Percentiles rank a stretch among this genome's conserved stretches.
Evolutionary conservation across 1,140 invertebrate species (phyloP).

Genomic region (Trypoxylus dichotomus): DNA sequence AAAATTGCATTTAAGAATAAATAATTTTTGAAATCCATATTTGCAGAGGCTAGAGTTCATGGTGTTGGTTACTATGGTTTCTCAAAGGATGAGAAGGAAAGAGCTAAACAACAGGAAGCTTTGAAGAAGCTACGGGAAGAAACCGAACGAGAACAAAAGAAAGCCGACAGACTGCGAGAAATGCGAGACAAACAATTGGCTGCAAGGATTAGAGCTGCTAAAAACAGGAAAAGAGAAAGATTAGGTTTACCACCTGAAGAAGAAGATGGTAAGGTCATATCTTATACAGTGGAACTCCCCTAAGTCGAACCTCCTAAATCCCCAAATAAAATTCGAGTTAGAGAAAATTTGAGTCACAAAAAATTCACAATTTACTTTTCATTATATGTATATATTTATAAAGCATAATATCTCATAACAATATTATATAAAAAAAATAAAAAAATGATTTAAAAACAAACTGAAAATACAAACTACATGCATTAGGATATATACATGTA

Average conservation of each 20-base stretch:
- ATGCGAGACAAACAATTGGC: conserved; percentile 71
- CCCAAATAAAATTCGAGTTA: too few relatives aligned
- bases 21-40: conserved; percentile 32
- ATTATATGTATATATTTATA: too few relatives aligned
- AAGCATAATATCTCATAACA: too few relatives aligned
- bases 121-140: conserved; percentile 70
- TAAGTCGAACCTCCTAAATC: too few relatives aligned
- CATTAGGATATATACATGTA: too few relatives aligned
- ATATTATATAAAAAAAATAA: too few relatives aligned
- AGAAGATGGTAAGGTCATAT: conserved; percentile 46
- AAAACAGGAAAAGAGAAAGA: conserved; percentile 73
- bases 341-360: too few relatives aligned
- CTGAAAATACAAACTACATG: too few relatives aligned
- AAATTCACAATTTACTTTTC: too few relatives aligned
- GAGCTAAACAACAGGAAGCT: conserved; percentile 75
- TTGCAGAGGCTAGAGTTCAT: conserved; percentile 80
- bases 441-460: too few relatives aligned
- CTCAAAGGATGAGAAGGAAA: conserved; percentile 77
- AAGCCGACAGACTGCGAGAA: conserved; percentile 64
- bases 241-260: conserved; percentile 72
- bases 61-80: conserved; percentile 89
- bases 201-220: conserved; percentile 75
- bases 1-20: too few relatives aligned
- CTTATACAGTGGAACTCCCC: too few relatives aligned
- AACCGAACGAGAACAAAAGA: conserved; percentile 68